Conservation (phyloP, 2,113 vertebrate species). For the Scortum barcoo region DNA sequence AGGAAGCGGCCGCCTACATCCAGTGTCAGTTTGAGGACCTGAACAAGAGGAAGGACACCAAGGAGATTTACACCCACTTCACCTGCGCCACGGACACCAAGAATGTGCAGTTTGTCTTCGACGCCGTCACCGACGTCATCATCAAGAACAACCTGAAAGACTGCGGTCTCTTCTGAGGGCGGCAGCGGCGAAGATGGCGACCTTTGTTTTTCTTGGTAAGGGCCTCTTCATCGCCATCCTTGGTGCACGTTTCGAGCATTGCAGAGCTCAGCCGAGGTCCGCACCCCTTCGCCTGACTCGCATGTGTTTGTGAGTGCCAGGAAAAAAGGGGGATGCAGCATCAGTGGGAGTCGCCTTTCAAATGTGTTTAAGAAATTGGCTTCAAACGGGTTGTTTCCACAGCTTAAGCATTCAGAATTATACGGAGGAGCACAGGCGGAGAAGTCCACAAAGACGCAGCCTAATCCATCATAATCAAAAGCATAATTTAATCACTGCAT, state of each 20-base stretch:
- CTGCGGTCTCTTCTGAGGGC: slow-evolving; percentile 94
- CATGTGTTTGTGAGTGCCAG: neutral
- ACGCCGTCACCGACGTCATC: slow-evolving; percentile 99
- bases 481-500: slow-evolving; percentile 26
- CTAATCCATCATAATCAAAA: slow-evolving; percentile 26
- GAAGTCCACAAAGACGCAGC: slow-evolving; percentile 9
- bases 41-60: slow-evolving; percentile 98
- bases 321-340: neutral
- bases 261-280: neutral
- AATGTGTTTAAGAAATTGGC: neutral
- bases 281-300: neutral
- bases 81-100: slow-evolving; percentile 99
- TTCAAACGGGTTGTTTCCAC: slow-evolving; percentile 6
- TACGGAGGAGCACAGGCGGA: neutral
- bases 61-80: slow-evolving; percentile 99
- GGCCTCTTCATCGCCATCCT: neutral
- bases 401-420: neutral
- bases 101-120: slow-evolving; percentile 99
- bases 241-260: neutral
- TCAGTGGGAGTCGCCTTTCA: neutral
- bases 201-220: slow-evolving; percentile 67
- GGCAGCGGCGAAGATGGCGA: neutral
- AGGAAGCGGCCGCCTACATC: slow-evolving; percentile 98
- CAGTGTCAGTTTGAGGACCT: slow-evolving; percentile 98
- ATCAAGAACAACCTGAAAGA: slow-evolving; percentile 99